Evolutionary conservation across 1,140 invertebrate genomes (phyloP).

Genomic region (Rhyzopertha dominica): DNA sequence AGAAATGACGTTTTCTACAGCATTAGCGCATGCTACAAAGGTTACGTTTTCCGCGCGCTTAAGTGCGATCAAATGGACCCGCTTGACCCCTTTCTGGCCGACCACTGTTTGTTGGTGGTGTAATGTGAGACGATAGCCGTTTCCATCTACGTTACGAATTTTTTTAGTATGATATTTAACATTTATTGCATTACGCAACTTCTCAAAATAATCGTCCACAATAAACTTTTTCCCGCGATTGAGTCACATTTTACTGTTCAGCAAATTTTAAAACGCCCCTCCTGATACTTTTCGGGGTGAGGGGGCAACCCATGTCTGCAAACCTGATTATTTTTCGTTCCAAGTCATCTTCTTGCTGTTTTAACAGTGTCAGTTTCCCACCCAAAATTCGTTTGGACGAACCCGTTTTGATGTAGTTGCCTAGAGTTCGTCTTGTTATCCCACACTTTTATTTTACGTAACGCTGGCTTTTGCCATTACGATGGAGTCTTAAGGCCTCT

Average conservation of each 20-base stretch:
- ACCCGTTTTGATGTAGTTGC: constrained; percentile 19
- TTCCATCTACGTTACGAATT: constrained; percentile 47
- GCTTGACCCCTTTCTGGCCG: constrained; percentile 29
- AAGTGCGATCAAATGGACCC: constrained; percentile 32
- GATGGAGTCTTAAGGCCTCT: constrained; percentile 15
- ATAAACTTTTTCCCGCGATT: constrained; percentile 36
- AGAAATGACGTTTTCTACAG: constrained; percentile 35
- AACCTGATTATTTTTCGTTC: constrained; percentile 24
- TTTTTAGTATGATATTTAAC: constrained; percentile 26
- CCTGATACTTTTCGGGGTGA: constrained; percentile 30
- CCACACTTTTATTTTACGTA: constrained; percentile 13
- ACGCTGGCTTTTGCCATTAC: constrained; percentile 14
- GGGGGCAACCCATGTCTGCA: constrained; percentile 29
- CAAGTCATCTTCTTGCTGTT: constrained; percentile 15
- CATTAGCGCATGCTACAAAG: constrained; percentile 40
- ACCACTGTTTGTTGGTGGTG: constrained; percentile 40
- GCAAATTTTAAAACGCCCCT: constrained; percentile 28
- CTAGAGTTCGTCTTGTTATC: constrained; percentile 17
- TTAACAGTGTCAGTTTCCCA: constrained; percentile 11
- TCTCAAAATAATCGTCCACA: constrained; percentile 38
- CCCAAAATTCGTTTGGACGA: constrained; percentile 11
- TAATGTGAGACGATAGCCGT: constrained; percentile 40
- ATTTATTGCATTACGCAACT: constrained; percentile 28
- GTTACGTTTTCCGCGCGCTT: constrained; percentile 42
- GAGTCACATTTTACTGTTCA: constrained; percentile 19